These are phyloP conservation scores for Poeciliopsis turneri DNA, from an alignment of 2,797 vertebrate genomes.

Conservation along the genomic window DNA sequence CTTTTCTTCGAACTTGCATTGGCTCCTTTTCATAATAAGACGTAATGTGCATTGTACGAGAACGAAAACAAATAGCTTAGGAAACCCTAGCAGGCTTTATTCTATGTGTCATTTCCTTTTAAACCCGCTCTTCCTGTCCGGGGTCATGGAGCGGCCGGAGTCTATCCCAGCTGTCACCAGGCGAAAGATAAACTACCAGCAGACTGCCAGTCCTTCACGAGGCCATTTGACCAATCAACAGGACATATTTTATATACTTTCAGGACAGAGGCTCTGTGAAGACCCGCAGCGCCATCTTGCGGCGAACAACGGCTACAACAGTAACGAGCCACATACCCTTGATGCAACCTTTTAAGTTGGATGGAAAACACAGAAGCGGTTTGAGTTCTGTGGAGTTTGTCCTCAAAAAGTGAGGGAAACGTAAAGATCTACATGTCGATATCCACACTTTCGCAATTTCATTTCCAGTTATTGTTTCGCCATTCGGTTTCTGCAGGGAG, in stretches of 20 bases:
- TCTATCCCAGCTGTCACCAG: slow-evolving; percentile 8
- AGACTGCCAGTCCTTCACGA: neutral
- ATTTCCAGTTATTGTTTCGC: neutral
- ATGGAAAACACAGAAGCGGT: neutral
- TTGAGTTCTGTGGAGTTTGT: neutral
- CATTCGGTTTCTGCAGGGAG: neutral
- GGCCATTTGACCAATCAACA: slow-evolving; percentile 10
- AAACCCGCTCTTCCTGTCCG: neutral
- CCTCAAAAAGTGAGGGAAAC: neutral
- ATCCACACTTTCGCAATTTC: neutral
- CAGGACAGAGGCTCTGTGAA: slow-evolving; percentile 1
- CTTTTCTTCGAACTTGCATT: neutral
- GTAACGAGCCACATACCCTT: neutral
- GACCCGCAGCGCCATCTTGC: slow-evolving; percentile 53
- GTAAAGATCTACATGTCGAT: neutral
- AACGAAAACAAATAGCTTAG: neutral
- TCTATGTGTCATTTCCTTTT: slow-evolving; percentile 8
- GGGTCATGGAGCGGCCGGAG: no score
- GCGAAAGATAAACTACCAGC: neutral
- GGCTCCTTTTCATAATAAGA: neutral
- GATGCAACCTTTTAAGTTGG: neutral
- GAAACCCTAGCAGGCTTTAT: neutral
- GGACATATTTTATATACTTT: slow-evolving; percentile 3
- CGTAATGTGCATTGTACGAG: neutral
- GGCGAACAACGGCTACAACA: neutral